Percentiles rank a stretch among this genome's conserved stretches.
Conservation (phyloP, 2,797 vertebrate species). For the Labroides dimidiatus region DNA sequence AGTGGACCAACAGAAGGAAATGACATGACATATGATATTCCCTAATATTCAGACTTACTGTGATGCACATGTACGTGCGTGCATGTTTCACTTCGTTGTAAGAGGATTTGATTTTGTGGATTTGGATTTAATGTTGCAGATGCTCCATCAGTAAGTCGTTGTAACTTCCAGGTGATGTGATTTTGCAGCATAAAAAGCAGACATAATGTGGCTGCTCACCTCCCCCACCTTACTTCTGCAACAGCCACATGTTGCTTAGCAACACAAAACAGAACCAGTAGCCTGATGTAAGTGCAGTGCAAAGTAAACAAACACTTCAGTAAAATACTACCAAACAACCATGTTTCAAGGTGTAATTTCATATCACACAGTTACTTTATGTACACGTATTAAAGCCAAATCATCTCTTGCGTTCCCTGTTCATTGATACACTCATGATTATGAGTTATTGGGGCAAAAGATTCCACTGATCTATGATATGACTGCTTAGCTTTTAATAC, state of each 20-base stretch:
- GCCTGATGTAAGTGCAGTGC: not conserved
- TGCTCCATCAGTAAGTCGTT: not conserved
- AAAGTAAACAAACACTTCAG: not conserved
- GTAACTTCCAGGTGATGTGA: not conserved
- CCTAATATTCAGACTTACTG: no score
- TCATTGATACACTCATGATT: not conserved
- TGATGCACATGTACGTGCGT: not conserved
- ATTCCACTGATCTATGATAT: no score
- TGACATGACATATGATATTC: no score
- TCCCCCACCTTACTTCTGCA: not conserved
- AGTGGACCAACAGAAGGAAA: no score
- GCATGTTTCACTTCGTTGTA: no score
- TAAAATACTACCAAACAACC: not conserved
- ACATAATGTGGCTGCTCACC: not conserved
- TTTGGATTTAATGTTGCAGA: not conserved
- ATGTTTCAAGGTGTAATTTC: not conserved
- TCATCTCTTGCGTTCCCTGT: no score
- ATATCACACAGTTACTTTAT: no score
- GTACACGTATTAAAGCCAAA: no score
- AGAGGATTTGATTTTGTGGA: not conserved
- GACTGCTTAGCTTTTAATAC: no score
- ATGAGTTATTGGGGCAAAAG: not conserved
- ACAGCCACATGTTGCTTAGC: constrained; percentile 1
- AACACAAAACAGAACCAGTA: not conserved
- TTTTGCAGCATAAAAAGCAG: not conserved